Base-by-base conservation (phyloP, 2,888 invertebrate species). In the Noctua fimbriata region DNA sequence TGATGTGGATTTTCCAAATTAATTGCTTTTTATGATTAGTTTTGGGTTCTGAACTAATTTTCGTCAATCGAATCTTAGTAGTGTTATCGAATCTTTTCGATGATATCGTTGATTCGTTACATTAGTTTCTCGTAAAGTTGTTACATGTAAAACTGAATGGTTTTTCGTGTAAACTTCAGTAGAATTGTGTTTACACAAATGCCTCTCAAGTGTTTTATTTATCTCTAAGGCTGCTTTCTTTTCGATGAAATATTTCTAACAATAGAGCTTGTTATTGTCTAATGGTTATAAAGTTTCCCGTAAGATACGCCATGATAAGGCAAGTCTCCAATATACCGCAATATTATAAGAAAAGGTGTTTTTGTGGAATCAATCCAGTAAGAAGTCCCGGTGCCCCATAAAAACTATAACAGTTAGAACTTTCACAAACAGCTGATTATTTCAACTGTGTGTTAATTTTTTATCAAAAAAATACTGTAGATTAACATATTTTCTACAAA, bases 1-100 rank as follows among this genome's bases (percentile, higher is more conserved):
- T 92, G 92, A 92, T 93, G 92, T 93, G 89, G 91, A 93, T 92
- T 91, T 90, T 91, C 91, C 87, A 93, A 93, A 93, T 92, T 86
- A 78, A 85, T 82, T 86, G 73, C 81, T 85, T 82, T 77, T 58
- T 89, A 83, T 90, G 90, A 89, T 94, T 94, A 90, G 93, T 94
- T 93, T 94, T 93, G 92, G 94, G 93, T 94, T 94, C 89, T 82
- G 73, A 69, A 76, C 85, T 84, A 71, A 85, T 84, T 84, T 85
- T 84, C 84, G 84, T 32, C 2, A 18, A 77, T 85, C 82, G 85
- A 69, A 77, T 85, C 69, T 85, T 82, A 73, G 82, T 85, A 63
- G n/a, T 9, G 3, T 52, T 80, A 73, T 80, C 82, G 76, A 82
- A 70, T 81, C 44, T 63, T 65, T 74, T 52, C 82, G 85, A 73